Conservation (phyloP, 2,888 invertebrate genomes). For the Margaritifera margaritifera region DNA sequence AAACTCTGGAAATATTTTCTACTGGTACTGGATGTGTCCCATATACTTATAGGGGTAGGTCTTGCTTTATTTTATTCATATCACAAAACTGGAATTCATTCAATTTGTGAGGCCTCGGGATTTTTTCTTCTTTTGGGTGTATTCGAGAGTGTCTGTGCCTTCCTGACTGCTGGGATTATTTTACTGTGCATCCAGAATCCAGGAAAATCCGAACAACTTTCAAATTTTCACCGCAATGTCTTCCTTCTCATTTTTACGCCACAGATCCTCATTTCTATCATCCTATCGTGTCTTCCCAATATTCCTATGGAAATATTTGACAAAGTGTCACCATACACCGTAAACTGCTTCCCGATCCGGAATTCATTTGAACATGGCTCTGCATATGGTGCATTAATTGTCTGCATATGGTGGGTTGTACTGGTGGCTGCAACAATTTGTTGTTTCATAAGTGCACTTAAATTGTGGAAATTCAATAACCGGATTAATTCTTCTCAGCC, state of each 20-base stretch:
- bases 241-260: slow-evolving; percentile 49
- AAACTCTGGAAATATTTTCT: slow-evolving; percentile 59
- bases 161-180: slow-evolving; percentile 49
- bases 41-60: slow-evolving; percentile 45
- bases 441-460: slow-evolving; percentile 46
- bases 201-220: slow-evolving; percentile 53
- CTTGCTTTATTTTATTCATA: slow-evolving; percentile 41
- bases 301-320: slow-evolving; percentile 46
- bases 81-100: slow-evolving; percentile 16
- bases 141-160: slow-evolving; percentile 48
- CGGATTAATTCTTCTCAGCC: slow-evolving; percentile 58
- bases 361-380: slow-evolving; percentile 45
- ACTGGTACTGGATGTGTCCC: slow-evolving; percentile 47
- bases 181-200: slow-evolving; percentile 58
- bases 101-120: slow-evolving; percentile 42
- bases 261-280: slow-evolving; percentile 44
- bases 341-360: slow-evolving; percentile 54
- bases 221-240: slow-evolving; percentile 49
- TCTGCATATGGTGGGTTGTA: slow-evolving; percentile 48
- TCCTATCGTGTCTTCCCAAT: slow-evolving; percentile 50
- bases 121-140: slow-evolving; percentile 56
- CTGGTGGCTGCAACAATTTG: slow-evolving; percentile 33
- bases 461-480: slow-evolving; percentile 57
- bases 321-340: slow-evolving; percentile 23
- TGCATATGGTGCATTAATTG: slow-evolving; percentile 45